Evolutionary conservation across 2,888 invertebrate genomes (phyloP), one percentile per base, ranked within the genome.

Genomic region (Volucella inflata): DNA sequence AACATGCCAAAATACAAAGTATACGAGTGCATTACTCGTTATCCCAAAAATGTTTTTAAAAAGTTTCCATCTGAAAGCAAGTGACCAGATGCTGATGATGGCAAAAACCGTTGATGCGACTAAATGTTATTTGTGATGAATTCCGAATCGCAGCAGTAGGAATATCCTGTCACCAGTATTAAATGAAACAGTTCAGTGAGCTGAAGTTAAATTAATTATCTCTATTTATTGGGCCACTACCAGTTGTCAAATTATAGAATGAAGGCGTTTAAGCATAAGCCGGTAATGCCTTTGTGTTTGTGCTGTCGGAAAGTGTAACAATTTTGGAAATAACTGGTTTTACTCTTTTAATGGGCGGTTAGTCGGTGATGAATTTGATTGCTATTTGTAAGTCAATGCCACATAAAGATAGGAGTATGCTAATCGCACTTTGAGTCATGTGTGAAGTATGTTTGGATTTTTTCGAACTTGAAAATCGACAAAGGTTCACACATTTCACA

Each of bases 81-180:
- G 6, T 30, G 30, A 30, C 30, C 8, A 46, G 2, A 11, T 11
- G 1, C 8, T 36, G 2, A 11, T 11, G 1, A 10, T 30, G 14
- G 8, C 42, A 17, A 44, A 46, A 68, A 16, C 48, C 70, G 46
- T 11, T 55, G 46, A 57, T 16, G 55, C 48, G 46, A 38, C 44
- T 57, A 57, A 70, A 70, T 57, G 57, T 48, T 70, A 70, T 70
- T 70, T 48, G 16, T 38, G 16, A 57, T 70, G 46, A 14, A 55
- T 1, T 30, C 53, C 6, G 36, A 55, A 55, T 30, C 55, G 17
- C 36, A 46, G 17, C n/a, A 17, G 48, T 21, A 50, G 30, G 6
- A 30, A 30, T 30, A 30, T 30, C 30, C 59, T 59, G 44, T 44
- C 51, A 21, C 46, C 36, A 30, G 12, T 3, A 51, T 36, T 62